Percentiles rank a stretch among this genome's conserved stretches.
Conservation (phyloP, 2,113 vertebrate genomes). For the Gymnobelideus leadbeateri region DNA sequence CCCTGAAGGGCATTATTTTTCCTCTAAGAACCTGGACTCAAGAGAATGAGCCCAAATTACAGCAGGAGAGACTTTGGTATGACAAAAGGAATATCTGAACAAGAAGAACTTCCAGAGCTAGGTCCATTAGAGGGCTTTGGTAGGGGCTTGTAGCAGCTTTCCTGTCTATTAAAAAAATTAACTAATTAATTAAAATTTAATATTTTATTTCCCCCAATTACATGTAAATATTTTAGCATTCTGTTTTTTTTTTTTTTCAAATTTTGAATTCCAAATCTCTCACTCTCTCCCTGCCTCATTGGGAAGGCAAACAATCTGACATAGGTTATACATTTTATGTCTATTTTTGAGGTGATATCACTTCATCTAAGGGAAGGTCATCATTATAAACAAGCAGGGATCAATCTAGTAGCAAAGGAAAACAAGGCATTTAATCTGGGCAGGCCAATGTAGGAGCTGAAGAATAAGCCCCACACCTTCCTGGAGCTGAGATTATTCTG, state of each 20-base stretch:
- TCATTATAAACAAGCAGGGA: not conserved
- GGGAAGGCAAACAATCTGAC: not conserved
- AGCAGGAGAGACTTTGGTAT: slow-evolving; percentile 10
- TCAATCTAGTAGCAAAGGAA: not conserved
- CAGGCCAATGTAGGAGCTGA: not conserved
- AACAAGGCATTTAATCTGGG: not conserved
- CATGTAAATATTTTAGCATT: not conserved
- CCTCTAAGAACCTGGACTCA: not conserved
- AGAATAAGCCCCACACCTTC: not conserved
- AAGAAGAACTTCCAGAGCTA: not conserved
- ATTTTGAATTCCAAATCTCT: no score
- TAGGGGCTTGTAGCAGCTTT: not conserved
- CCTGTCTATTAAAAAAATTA: no score
- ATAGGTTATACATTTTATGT: not conserved
- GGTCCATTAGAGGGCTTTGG: not conserved
- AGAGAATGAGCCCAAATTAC: slow-evolving; percentile 38
- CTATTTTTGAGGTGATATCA: not conserved
- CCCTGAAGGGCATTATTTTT: slow-evolving; percentile 17
- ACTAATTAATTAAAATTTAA: not conserved
- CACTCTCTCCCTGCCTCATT: not conserved
- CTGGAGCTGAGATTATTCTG: not conserved
- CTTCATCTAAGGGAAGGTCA: not conserved
- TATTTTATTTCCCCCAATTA: not conserved
- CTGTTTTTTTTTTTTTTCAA: not conserved
- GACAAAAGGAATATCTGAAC: slow-evolving; percentile 9